Evolutionary conservation across 1,140 invertebrate genomes (phyloP), one percentile per base, ranked within the genome.

Genomic region (Trichomalopsis sarcophagae): DNA sequence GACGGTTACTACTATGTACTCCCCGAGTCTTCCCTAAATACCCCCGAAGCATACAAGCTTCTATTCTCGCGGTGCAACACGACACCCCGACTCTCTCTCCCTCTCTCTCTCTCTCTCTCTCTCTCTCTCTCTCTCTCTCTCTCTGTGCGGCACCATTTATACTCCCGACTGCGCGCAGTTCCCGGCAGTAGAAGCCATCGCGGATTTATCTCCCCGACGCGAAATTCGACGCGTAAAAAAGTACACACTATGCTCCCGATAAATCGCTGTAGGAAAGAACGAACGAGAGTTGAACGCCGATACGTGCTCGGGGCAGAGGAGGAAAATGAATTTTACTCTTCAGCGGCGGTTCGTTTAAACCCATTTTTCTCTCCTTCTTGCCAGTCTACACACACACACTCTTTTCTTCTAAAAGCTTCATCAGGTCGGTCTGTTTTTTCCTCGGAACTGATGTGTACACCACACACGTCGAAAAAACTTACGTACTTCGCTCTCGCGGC

Each of bases 161-260:
- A 62, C 55, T 62, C 55, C n/a, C 55, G 21, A n/a, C 55, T 62
- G 55, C 40, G 9, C 40, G 40, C 55, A 62, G 55, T 62, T 62
- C 21, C 55, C 21, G 55, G 55, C 40, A 44, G 40, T 10, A 10
- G 10, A 44, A 62, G 55, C 55, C 55, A 62, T 62, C 55, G 55
- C 55, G n/a, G 55, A 62, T 62, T 62, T 62, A 62, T 62, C 55
- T n/a, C 17, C 3, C 17, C 55, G 55, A 62, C 17, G 55, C 71
- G 40, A 82, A 82, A 82, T 73, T 82, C 71, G 47, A 87, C 27
- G 82, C 86, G 80, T 85, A 85, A 62, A 84, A 84, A 84, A 36
- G 79, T 82, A 76, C 69, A 10, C 10, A 44, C 40, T 44, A 7
- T 62, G 21, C 66, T 68, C 66, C 36, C n/a, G 33, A 71, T 33